Conservation (phyloP, 1,140 invertebrate species). For the Copidosoma floridanum region DNA sequence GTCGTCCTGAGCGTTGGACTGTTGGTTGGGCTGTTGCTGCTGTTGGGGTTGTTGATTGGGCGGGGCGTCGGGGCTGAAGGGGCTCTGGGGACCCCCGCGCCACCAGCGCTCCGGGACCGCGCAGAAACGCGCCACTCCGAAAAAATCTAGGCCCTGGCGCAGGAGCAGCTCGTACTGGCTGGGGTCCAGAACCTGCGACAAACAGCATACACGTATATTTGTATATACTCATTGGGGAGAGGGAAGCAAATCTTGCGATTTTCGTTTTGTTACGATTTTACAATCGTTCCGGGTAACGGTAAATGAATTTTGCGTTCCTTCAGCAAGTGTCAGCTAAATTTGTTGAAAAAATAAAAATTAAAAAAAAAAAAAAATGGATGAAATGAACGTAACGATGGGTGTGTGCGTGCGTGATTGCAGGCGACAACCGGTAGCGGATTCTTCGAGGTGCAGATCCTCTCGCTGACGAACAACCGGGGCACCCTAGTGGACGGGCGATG, state of each 20-base stretch:
- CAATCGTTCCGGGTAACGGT: no score
- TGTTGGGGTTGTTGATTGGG: not conserved
- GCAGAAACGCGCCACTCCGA: slow-evolving; percentile 50
- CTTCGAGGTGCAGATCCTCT: slow-evolving; percentile 89
- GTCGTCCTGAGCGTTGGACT: slow-evolving; percentile 40
- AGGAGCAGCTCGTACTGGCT: slow-evolving; percentile 52
- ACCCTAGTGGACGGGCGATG: slow-evolving; percentile 77
- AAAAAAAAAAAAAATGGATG: not conserved
- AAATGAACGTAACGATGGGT: not conserved
- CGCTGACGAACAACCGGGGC: slow-evolving; percentile 82
- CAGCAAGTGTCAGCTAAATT: no score
- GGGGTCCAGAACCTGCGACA: slow-evolving; percentile 48
- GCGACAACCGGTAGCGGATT: slow-evolving; percentile 75
- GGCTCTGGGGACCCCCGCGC: slow-evolving; percentile 25
- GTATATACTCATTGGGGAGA: no score
- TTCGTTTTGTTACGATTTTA: no score
- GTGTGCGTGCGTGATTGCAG: no score
- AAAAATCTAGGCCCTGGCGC: slow-evolving; percentile 54
- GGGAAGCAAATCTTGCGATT: no score
- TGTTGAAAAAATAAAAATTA: not conserved
- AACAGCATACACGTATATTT: not conserved
- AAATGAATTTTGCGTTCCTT: no score
- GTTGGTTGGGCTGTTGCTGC: not conserved
- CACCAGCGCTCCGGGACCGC: slow-evolving; percentile 53
- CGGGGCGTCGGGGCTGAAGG: not conserved